Evolutionary conservation across 2,113 vertebrate species (phyloP).

Genomic region (Sclerurus mexicanus): DNA sequence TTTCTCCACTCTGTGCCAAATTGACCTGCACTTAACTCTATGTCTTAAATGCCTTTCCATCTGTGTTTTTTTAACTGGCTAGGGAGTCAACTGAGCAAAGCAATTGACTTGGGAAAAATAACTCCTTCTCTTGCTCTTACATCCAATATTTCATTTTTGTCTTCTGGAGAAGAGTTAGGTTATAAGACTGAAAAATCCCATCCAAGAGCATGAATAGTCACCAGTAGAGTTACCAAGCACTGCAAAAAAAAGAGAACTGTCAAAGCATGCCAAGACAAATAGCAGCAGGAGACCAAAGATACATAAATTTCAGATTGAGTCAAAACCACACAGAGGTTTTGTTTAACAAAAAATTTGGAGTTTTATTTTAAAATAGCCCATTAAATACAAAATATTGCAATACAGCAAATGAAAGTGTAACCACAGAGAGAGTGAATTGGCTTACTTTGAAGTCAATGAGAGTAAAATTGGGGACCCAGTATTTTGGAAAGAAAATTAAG

Average conservation of each 20-base stretch:
- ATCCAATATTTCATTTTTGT: neutral
- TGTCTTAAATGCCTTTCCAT: neutral
- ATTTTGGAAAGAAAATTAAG: neutral
- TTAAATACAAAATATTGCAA: neutral
- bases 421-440: neutral
- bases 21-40: neutral
- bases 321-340: neutral
- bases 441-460: neutral
- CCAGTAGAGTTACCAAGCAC: neutral
- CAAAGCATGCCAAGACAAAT: neutral
- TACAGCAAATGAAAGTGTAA: neutral
- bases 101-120: neutral
- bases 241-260: neutral
- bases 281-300: neutral
- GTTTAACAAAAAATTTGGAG: neutral
- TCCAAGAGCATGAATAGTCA: neutral
- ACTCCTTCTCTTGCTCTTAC: neutral
- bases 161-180: neutral
- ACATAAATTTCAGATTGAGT: neutral
- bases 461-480: neutral
- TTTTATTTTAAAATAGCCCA: neutral
- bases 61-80: neutral
- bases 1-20: neutral
- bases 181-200: neutral
- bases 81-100: neutral